A percentile compares a stretch with the other conserved stretches of the same genome.
phyloP scores from a whole-genome alignment of 2,797 vertebrate species.

The Miichthys miiuy region DNA sequence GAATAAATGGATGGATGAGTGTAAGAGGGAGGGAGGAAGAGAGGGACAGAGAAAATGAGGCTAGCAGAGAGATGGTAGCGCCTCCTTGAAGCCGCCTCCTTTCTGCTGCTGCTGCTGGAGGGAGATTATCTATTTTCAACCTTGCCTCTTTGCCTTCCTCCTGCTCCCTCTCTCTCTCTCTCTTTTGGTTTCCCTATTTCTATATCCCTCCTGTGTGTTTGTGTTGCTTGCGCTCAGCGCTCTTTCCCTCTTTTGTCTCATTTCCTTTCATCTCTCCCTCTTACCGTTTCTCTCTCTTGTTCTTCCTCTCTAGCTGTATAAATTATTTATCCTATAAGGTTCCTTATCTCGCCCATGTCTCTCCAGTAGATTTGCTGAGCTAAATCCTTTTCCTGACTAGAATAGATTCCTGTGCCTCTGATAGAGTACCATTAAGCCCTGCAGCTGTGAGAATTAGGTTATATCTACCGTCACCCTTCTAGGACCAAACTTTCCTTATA shows the following conservation, averaged over 20 bases:
- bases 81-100: constrained; percentile 35
- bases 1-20: constrained; percentile 44
- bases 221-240: constrained; percentile 26
- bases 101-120: constrained; percentile 53
- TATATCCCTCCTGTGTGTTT: constrained; percentile 35
- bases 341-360: constrained; percentile 69
- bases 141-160: constrained; percentile 33
- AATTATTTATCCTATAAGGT: constrained; percentile 77
- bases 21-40: constrained; percentile 8
- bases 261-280: constrained; percentile 53
- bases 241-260: constrained; percentile 43
- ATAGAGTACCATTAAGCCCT: constrained; percentile 57
- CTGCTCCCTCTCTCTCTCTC: constrained; percentile 19
- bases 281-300: constrained; percentile 37
- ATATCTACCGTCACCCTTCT: constrained; percentile 36
- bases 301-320: constrained; percentile 55
- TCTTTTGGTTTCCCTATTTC: constrained; percentile 29
- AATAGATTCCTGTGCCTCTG: constrained; percentile 51
- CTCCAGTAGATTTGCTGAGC: constrained; percentile 63
- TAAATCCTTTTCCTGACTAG: constrained; percentile 65
- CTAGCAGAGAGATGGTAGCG: constrained; percentile 15
- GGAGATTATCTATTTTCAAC: constrained; percentile 72
- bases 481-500: constrained; percentile 18
- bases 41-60: constrained; percentile 22
- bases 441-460: constrained; percentile 55